Conservation (phyloP, 2,113 vertebrate species). For the Ondatra zibethicus region DNA sequence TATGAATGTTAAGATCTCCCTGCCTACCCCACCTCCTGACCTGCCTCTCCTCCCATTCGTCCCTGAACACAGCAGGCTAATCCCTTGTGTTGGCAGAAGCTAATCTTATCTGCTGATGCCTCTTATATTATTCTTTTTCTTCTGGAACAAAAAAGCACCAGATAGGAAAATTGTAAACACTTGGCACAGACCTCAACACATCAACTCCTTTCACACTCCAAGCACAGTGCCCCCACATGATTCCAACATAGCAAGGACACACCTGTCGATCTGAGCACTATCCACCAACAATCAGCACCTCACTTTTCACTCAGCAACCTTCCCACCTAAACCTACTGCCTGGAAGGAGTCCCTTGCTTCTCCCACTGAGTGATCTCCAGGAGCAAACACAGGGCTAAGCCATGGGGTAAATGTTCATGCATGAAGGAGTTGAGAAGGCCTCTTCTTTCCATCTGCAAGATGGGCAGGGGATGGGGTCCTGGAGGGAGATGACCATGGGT, state of each 20-base stretch:
- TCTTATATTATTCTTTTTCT: not conserved
- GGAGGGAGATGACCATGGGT: constrained; percentile 58
- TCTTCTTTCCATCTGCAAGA: constrained; percentile 75
- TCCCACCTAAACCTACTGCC: not conserved
- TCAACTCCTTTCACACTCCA: accelerated
- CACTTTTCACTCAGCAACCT: accelerated
- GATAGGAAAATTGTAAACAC: not conserved
- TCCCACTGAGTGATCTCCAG: not conserved
- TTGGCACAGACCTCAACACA: not conserved
- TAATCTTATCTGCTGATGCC: not conserved
- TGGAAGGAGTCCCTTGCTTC: not conserved
- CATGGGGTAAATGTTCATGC: accelerated
- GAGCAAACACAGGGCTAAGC: not conserved
- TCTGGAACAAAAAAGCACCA: not conserved
- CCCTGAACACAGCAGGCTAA: not conserved
- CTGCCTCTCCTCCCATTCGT: no score
- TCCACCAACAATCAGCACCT: not conserved
- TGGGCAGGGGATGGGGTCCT: constrained; percentile 74
- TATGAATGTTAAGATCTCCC: not conserved
- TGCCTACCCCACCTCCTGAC: not conserved
- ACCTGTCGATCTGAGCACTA: not conserved
- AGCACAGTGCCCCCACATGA: no score
- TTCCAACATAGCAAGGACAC: accelerated
- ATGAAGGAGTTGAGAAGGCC: constrained; percentile 73
- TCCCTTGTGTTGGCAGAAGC: not conserved